phyloP scores from a whole-genome alignment of 2,888 invertebrate genomes.

The Miltochrista miniata region DNA sequence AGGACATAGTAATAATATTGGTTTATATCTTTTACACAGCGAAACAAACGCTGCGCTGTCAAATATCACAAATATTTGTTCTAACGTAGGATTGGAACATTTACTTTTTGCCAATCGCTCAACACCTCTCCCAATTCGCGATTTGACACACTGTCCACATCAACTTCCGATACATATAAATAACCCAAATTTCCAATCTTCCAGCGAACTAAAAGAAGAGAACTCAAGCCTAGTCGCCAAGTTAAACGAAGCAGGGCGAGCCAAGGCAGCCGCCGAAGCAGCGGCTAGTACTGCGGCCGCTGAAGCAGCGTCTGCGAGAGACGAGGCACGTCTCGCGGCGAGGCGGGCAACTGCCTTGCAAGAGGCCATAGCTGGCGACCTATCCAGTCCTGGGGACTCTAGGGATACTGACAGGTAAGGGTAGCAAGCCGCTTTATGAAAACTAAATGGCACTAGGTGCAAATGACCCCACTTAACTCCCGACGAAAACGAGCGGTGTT shows the following conservation, averaged over 20 bases:
- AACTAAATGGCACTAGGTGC: not conserved
- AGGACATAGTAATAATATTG: no score
- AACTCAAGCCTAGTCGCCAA: slow-evolving; percentile 87
- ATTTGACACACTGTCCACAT: no score
- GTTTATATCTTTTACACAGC: no score
- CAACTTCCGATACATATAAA: no score
- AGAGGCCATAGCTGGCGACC: slow-evolving; percentile 95
- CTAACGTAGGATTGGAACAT: no score
- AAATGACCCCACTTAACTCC: no score
- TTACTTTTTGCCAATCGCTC: no score
- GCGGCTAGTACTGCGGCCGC: slow-evolving; percentile 87
- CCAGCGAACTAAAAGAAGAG: slow-evolving; percentile 91
- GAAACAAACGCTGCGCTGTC: no score
- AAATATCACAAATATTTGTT: no score
- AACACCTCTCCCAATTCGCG: no score
- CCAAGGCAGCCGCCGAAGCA: slow-evolving; percentile 90
- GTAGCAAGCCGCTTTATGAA: not conserved
- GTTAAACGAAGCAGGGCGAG: slow-evolving; percentile 89
- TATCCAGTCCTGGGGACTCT: slow-evolving; percentile 87
- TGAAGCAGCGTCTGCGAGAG: slow-evolving; percentile 87
- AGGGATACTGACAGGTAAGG: slow-evolving; percentile 84
- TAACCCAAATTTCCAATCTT: not conserved
- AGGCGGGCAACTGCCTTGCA: slow-evolving; percentile 96
- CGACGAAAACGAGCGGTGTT: no score
- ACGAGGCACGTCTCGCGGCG: slow-evolving; percentile 94